Percentiles rank a stretch among this genome's conserved stretches.
Conservation (phyloP, 1,140 invertebrate species). For the Brachionus rubens region DNA sequence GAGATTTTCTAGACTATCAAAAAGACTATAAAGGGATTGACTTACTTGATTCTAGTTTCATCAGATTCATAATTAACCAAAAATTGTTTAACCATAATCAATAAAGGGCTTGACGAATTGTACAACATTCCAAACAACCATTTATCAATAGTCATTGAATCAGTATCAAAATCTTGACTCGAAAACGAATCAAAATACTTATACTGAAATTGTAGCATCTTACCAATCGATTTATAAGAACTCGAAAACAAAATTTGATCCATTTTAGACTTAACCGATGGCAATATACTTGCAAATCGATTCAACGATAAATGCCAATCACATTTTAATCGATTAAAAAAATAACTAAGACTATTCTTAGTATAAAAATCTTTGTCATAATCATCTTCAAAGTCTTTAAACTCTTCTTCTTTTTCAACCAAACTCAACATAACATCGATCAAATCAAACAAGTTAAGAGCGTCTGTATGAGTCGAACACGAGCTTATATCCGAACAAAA, state of each 20-base stretch:
- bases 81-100: slow-evolving; percentile 19
- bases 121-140: slow-evolving; percentile 26
- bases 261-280: slow-evolving; percentile 27
- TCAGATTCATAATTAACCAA: slow-evolving; percentile 40
- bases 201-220: not conserved
- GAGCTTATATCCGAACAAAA: not conserved
- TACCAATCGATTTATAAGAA: not conserved
- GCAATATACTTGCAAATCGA: slow-evolving; percentile 4
- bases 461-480: slow-evolving; percentile 12
- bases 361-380: slow-evolving; percentile 20
- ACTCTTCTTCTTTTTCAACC: not conserved
- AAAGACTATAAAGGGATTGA: not conserved
- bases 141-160: not conserved
- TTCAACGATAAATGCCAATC: slow-evolving; percentile 33
- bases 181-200: not conserved
- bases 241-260: not conserved
- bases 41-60: slow-evolving; percentile 34
- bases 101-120: not conserved
- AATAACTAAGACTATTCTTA: slow-evolving; percentile 23
- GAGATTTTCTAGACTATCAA: not conserved
- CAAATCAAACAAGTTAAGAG: not conserved
- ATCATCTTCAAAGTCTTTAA: not conserved
- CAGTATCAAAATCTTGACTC: not conserved
- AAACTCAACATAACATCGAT: not conserved
- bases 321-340: slow-evolving; percentile 8